Conservation (phyloP, 2,797 vertebrate genomes). For the Tenualosa ilisha region DNA sequence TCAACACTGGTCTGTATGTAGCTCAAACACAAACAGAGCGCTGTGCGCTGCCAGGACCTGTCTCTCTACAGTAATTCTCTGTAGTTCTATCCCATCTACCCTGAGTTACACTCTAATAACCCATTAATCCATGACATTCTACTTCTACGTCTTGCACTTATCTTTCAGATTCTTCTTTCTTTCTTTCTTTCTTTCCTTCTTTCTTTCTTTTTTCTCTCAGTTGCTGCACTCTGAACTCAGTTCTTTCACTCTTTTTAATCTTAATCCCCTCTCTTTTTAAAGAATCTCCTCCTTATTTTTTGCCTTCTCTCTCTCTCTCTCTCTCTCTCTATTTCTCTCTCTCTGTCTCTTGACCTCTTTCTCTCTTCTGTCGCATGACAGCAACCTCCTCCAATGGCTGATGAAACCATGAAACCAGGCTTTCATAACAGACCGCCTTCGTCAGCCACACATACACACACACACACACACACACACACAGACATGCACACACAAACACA, state of each 20-base stretch:
- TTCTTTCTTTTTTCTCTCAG: too few species aligned
- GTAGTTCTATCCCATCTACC: background rate
- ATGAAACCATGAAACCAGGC: background rate
- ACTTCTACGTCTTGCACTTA: background rate
- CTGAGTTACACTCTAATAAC: too few species aligned
- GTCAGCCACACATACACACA: background rate
- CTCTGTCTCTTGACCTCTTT: background rate
- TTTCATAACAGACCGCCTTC: background rate
- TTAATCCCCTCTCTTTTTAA: too few species aligned
- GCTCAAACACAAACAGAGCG: background rate
- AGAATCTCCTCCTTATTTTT: too few species aligned
- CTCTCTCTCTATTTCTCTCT: background rate
- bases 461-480: constrained; percentile 14
- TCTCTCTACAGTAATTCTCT: background rate
- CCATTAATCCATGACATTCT: background rate
- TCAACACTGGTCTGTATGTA: background rate
- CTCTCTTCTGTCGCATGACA: background rate
- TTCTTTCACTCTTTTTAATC: background rate
- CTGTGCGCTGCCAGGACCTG: constrained; percentile 4
- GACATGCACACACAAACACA: constrained; percentile 5
- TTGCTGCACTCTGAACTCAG: too few species aligned
- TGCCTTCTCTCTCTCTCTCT: background rate
- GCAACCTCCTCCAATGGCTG: background rate
- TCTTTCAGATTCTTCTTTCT: background rate
- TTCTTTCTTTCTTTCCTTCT: background rate